Evolutionary conservation across 2,888 invertebrate species (phyloP), one percentile per base, ranked within the genome.

Genomic region (Cephonodes hylas): DNA sequence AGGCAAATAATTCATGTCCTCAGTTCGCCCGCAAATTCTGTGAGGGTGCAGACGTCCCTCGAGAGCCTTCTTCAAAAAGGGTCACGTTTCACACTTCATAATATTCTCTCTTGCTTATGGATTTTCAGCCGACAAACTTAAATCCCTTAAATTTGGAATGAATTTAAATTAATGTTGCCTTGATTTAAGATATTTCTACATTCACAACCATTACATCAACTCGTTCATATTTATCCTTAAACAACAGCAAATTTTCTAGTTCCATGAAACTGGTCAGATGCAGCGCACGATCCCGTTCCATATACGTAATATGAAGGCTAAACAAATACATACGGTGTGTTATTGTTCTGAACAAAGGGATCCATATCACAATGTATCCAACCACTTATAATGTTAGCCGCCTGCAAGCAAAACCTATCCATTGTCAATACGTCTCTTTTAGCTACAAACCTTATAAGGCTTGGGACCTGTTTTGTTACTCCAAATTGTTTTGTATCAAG

Each of bases 281-380:
- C 64, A 57, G 65, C 63, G 53, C 48, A 38, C 25, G 18, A 27
- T 42, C 42, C 25, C 42, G 38, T 65, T 58, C 67, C 64, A 58
- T 74, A 73, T 72, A 66, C 61, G 66, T 66, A 66, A 31, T 27
- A 2, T 22, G 27, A 44, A 59, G 62, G 59, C 59, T 62, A 53
- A 27, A 59, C 57, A 63, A 59, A 64, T 66, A 74, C 67, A 25
- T 42, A 42, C 48, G 23, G 38, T 48, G 38, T 63, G 66, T 70
- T 66, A 74, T 74, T 73, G 74, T 73, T 66, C 63, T 57, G 45
- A 31, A 74, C 70, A 74, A 70, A 72, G 72, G 67, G 65, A 70
- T 70, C 63, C 63, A 42, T 66, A 73, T 71, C 71, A 63, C 34
- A 62, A 22, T 27, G 61, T 13, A 44, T 53, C 27, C 18, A 31